Evolutionary conservation across 2,888 invertebrate species (phyloP), one percentile per base, ranked within the genome.

Genomic region (Drosophila ezoana): DNA sequence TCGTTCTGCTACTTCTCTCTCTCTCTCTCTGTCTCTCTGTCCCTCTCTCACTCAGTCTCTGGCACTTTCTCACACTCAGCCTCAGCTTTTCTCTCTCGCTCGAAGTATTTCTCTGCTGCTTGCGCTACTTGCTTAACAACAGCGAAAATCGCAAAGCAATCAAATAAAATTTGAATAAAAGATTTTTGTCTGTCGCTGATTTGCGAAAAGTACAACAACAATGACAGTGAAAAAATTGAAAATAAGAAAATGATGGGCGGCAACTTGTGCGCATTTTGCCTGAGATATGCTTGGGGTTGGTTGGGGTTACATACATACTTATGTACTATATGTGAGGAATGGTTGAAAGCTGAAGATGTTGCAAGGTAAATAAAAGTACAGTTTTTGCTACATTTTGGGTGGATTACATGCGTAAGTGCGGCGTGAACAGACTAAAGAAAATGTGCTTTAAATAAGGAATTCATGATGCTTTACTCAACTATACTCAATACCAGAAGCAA

Each of bases 111-210:
- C 33, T 59, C 13, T 49, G 66, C 54, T 63, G 65, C 60, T 65
- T 59, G n/a, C 47, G 66, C 54, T 63, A 60, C 60, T 65, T 53
- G 20, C 43, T 32, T 74, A 71, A 67, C 74, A 78, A 80, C 79
- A 59, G 77, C 66, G 81, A 87, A 84, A 82, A 86, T 89, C 85
- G 90, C 85, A 89, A 89, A 87, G 89, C 89, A 89, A 89, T 89
- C 89, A 90, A 90, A 89, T 89, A 89, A 90, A 87, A 88, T 90
- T 86, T 89, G 88, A 85, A 90, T 90, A 90, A 89, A 89, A 88
- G 87, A 89, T 89, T 88, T 88, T 77, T 85, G 89, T 90, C 85
- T 89, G 90, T 88, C 88, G 79, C 81, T 89, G 89, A 89, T 85
- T 89, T 87, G 81, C 78, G 73, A 82, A 84, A 82, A 81, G 77